Evolutionary conservation across 2,888 invertebrate genomes (phyloP).

Genomic region (Adelphocoris suturalis): DNA sequence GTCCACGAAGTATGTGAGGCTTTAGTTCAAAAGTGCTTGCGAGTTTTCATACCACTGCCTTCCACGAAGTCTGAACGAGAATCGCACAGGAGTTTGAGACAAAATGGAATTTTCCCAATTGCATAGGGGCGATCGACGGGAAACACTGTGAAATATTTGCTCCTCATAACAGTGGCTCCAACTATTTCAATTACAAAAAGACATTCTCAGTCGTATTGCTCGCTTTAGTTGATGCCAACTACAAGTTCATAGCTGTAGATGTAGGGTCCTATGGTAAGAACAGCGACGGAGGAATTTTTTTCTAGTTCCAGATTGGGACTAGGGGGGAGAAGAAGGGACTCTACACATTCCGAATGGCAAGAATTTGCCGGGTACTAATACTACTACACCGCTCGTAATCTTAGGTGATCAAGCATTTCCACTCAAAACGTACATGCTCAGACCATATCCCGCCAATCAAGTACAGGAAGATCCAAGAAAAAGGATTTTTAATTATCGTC

Average conservation of each 20-base stretch:
- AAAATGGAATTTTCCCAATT: slow-evolving; percentile 76
- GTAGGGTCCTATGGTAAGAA: slow-evolving; percentile 76
- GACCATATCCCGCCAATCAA: no score
- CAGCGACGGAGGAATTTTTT: slow-evolving; percentile 77
- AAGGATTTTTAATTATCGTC: no score
- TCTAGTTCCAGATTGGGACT: slow-evolving; percentile 75
- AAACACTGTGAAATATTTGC: slow-evolving; percentile 76
- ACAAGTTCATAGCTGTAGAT: slow-evolving; percentile 77
- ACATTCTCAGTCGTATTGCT: slow-evolving; percentile 76
- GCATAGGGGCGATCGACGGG: slow-evolving; percentile 76
- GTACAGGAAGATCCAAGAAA: no score
- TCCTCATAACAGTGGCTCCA: slow-evolving; percentile 75
- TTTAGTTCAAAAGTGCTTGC: no score
- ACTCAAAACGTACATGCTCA: no score
- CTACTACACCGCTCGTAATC: no score
- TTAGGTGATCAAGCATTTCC: no score
- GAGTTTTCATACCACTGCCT: slow-evolving; percentile 74
- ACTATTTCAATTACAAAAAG: slow-evolving; percentile 76
- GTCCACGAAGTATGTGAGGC: slow-evolving; percentile 34
- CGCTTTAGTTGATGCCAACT: slow-evolving; percentile 76
- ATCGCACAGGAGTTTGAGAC: slow-evolving; percentile 73
- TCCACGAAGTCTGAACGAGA: slow-evolving; percentile 74
- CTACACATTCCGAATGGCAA: no score
- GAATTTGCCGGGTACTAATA: no score
- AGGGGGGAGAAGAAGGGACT: no score